Evolutionary conservation across 1,140 invertebrate genomes (phyloP), one percentile per base, ranked within the genome.

Genomic region (Drosophila repletoides): DNA sequence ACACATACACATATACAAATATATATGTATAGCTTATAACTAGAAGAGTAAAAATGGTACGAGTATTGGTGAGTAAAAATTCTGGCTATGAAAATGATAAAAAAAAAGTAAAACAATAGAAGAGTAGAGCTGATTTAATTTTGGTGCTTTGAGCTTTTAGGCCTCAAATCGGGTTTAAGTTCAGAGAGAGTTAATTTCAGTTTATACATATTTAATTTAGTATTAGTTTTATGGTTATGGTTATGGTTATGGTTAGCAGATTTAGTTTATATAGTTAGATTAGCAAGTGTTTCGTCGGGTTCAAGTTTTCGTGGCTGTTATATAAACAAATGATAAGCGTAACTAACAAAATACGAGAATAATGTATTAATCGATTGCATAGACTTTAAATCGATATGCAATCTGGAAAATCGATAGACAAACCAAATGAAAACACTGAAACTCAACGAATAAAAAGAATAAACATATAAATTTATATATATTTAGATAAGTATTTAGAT

Each of bases 271-370:
- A 86, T 68, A 61, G 56, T 61, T 67, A 73, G 70, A 31, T 72
- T 72, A 61, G 79, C 80, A 79, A 89, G 88, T 90, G 88, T 89
- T 83, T 90, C 88, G 88, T 90, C 88, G 72, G 88, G 88, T 90
- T 90, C 88, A 90, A 90, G 83, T 89, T 90, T 75, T 75, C 65
- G 41, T 77, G 66, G 49, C 63, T 66, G 43, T 51, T 46, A 48
- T 68, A 71, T 67, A 71, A 84, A 63, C 31, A 86, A 88, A 88
- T 83, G 69, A 87, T 71, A 58, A 72, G 48, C 63, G 53, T 63
- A 76, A 81, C 10, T 14, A 76, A 67, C 33, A 53, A 56, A 21
- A 38, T 46, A 63, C n/a, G n/a, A n/a, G n/a, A n/a, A n/a, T n/a
- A n/a, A n/a, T 48, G 33, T 1, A 45, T 3, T 17, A 61, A 33